Percentiles rank a stretch among this genome's conserved stretches.
Evolutionary conservation across 1,140 invertebrate genomes (phyloP).

Genomic region (Geopemphigus sp.): DNA sequence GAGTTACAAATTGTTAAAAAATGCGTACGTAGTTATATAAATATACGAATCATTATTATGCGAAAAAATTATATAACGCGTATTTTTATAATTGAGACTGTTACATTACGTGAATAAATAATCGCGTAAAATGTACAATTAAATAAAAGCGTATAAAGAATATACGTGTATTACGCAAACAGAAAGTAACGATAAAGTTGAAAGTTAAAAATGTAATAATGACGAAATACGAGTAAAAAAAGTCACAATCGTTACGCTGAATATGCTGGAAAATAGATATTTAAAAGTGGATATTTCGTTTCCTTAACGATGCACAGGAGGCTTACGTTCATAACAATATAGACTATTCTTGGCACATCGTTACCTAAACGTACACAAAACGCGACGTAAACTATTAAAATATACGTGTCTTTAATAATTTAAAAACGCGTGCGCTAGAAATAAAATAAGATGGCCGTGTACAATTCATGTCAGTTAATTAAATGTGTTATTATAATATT

Average conservation of each 20-base stretch:
- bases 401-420: too few species aligned
- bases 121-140: neutral
- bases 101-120: neutral
- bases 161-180: neutral
- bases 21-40: neutral
- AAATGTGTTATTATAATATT: slow-evolving; percentile 31
- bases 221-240: neutral
- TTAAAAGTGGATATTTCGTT: slow-evolving; percentile 17
- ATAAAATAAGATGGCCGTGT: slow-evolving; percentile 7
- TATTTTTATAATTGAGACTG: neutral
- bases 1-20: neutral
- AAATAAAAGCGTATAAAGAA: neutral
- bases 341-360: neutral
- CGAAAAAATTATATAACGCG: too few species aligned
- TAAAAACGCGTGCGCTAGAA: neutral
- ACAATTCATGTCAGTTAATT: slow-evolving; percentile 37
- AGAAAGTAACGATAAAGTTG: neutral
- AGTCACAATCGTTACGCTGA: neutral
- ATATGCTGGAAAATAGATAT: neutral
- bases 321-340: neutral
- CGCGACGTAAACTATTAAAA: too few species aligned
- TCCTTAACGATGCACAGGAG: neutral
- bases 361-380: neutral
- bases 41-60: neutral
- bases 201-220: neutral